These are phyloP conservation scores for Aphaenogaster ashmeadi DNA, from an alignment of 1,140 invertebrate genomes.

Conservation along the genomic window DNA sequence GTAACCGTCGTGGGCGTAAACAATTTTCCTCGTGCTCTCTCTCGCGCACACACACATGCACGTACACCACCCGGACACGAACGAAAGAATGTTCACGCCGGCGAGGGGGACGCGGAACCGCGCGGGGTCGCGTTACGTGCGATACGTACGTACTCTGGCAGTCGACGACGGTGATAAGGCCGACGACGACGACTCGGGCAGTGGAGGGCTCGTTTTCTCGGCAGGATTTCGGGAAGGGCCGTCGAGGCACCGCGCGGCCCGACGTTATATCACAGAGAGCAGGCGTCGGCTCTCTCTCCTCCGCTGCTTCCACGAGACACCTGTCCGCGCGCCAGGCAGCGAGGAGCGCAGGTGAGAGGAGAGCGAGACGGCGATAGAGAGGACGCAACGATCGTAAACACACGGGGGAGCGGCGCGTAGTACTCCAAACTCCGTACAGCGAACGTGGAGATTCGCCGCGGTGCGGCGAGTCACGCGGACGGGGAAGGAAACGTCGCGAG, in stretches of 20 bases:
- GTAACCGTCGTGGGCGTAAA: constrained; percentile 10
- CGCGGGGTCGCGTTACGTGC: constrained; percentile 5
- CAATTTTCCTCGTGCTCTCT: constrained; percentile 47
- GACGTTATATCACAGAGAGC: constrained; percentile 69
- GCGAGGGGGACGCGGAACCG: constrained; percentile 14
- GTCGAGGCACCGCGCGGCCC: neutral
- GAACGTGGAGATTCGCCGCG: neutral
- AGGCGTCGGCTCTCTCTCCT: constrained; percentile 71
- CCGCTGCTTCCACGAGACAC: constrained; percentile 67
- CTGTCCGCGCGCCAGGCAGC: constrained; percentile 63
- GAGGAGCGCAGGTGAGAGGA: constrained; percentile 72
- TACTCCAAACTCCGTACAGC: constrained; percentile 47
- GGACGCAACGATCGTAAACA: constrained; percentile 78
- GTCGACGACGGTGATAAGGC: neutral
- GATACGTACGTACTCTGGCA: constrained; percentile 12
- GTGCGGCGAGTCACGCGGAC: neutral
- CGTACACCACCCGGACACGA: neutral
- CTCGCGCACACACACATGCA: neutral
- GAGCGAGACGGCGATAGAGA: constrained; percentile 72
- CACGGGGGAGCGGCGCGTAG: constrained; percentile 72
- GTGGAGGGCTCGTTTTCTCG: constrained; percentile 66
- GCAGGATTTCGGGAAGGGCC: constrained; percentile 66
- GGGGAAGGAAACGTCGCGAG: constrained; percentile 32
- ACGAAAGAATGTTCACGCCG: constrained; percentile 37
- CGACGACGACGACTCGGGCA: constrained; percentile 40